These are phyloP conservation scores for Nomada goodeniana DNA, from an alignment of 2,888 invertebrate genomes.

Conservation along the genomic window DNA sequence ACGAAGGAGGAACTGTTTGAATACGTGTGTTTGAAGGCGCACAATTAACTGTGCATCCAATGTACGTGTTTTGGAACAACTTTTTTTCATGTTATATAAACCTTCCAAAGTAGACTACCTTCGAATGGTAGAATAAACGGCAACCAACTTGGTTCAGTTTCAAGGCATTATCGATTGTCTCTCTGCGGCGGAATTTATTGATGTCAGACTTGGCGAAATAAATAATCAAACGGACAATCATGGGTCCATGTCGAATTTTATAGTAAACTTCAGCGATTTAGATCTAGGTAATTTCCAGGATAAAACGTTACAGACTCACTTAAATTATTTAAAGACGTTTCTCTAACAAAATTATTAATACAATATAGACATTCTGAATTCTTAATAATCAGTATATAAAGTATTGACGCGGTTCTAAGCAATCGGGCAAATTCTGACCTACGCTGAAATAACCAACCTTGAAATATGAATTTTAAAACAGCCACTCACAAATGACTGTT, in stretches of 20 bases:
- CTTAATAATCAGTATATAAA: not conserved
- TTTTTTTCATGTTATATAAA: not conserved
- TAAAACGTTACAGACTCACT: no score
- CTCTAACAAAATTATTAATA: no score
- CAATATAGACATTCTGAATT: no score
- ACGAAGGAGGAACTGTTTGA: not conserved
- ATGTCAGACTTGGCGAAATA: no score
- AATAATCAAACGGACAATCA: no score
- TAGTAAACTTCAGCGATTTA: no score
- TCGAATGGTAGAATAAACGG: not conserved
- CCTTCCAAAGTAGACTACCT: not conserved
- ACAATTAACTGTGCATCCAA: not conserved
- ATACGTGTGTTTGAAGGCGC: not conserved
- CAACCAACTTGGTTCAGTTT: no score
- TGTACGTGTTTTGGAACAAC: not conserved
- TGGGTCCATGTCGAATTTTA: no score
- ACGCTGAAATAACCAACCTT: not conserved
- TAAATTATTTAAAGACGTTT: no score
- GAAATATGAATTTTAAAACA: not conserved
- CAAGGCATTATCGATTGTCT: no score
- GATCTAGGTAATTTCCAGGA: no score
- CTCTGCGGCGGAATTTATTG: no score
- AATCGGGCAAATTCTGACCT: not conserved
- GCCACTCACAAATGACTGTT: not conserved
- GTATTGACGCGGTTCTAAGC: not conserved